Base-by-base conservation (phyloP, 1,140 invertebrate species). In the Procambarus virginalis region DNA sequence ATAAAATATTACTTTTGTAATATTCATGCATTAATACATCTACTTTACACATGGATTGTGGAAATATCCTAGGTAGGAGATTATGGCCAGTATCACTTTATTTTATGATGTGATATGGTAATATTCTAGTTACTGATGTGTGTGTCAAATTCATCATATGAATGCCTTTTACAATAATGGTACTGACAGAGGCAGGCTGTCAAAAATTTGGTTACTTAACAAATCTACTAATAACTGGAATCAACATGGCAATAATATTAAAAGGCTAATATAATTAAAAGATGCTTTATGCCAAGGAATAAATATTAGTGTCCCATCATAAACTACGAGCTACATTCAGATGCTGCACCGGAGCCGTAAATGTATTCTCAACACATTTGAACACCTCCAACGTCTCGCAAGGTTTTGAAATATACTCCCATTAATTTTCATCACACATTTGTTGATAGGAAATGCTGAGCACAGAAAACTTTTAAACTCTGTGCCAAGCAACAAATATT, bases 81-180 rank as follows among this genome's bases (percentile, higher is more conserved):
- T 73, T 34, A 73, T 20, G n/a, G 48, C 78, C 78, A 60, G 68
- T 68, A 84, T 73, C 46, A 70, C 46, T 34, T 73, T 3, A 34
- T 49, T 48, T 46, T 46, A 84, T 73, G 48, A 84, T 84, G 82
- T 84, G 82, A 84, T 84, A 84, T 70, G 60, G 82, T 45, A 84
- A 84, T 68, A 20, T 49, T 80, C 58, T 55, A 80, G 49, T n/a
- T 84, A 45, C 46, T 73, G 82, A 84, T 84, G 82, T 84, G 82
- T 84, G 82, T 84, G 82, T 84, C 82, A 84, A 70, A 80, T 80
- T 84, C 46, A 84, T 17, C 82, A 14, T 84, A 84, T 80, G n/a
- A 80, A 34, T 80, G 78, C n/a, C 55, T 58, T 80, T 80, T 46
- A 84, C 68, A 34, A 70, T 68, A 84, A 84, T 17, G 46, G 68